phyloP scores from a whole-genome alignment of 2,113 vertebrate species.

The Melanerpes aurifrons region DNA sequence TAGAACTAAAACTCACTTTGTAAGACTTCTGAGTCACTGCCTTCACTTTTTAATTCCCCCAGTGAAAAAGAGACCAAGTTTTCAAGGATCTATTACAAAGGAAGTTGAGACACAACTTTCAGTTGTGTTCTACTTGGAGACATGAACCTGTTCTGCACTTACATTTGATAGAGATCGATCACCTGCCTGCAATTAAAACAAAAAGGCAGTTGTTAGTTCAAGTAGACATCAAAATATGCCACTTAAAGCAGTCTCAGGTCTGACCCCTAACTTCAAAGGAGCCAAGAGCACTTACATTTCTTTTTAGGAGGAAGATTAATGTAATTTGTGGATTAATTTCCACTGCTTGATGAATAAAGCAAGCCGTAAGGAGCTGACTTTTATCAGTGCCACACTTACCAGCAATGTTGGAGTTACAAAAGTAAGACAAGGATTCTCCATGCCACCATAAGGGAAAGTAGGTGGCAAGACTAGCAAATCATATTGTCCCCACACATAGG shows the following conservation, averaged over 20 bases:
- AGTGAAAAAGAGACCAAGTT: neutral
- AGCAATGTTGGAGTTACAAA: conserved; percentile 94
- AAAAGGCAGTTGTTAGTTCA: conserved; percentile 3
- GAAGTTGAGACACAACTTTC: neutral
- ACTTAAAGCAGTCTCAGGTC: neutral
- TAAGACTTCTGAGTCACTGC: neutral
- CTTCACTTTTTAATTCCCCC: neutral
- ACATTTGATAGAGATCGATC: conserved; percentile 93
- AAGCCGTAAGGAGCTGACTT: neutral
- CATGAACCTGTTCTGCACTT: conserved; percentile 74
- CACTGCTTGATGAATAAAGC: neutral
- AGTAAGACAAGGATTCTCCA: conserved; percentile 98
- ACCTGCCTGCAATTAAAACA: conserved; percentile 83
- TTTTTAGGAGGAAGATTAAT: neutral
- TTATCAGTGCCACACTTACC: conserved; percentile 75
- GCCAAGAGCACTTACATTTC: neutral
- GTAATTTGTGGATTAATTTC: neutral
- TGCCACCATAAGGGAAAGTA: conserved; percentile 95
- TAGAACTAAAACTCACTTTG: neutral
- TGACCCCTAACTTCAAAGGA: neutral
- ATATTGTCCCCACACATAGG: conserved; percentile 96
- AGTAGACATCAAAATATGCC: neutral
- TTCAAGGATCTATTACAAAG: neutral
- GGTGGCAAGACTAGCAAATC: conserved; percentile 93
- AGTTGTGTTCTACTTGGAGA: neutral